phyloP scores from a whole-genome alignment of 2,113 vertebrate species.

The Catharus fuscescens region DNA sequence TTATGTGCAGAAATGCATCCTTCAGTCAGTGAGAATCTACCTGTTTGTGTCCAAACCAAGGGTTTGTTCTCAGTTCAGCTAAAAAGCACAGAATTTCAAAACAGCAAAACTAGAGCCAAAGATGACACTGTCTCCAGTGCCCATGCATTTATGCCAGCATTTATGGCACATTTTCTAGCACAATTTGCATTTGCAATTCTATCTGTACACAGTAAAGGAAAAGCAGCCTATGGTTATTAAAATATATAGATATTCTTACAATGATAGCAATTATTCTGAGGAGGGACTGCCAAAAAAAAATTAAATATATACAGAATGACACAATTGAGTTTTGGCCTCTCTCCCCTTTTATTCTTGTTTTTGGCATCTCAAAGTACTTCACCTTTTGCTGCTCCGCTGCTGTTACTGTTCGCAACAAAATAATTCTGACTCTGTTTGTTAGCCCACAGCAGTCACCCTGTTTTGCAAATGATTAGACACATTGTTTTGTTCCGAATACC shows the following conservation, averaged over 20 bases:
- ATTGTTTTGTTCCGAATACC: neutral
- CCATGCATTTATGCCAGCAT: neutral
- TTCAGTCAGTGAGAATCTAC: neutral
- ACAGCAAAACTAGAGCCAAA: neutral
- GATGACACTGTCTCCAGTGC: rapidly evolving
- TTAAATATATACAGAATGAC: neutral
- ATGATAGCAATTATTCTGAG: neutral
- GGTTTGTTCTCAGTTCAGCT: neutral
- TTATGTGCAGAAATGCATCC: neutral
- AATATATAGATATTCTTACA: neutral
- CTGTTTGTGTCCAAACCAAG: neutral
- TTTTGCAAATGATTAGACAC: neutral
- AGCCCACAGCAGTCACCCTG: neutral
- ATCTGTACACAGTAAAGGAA: neutral
- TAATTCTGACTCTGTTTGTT: neutral
- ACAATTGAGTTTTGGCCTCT: neutral
- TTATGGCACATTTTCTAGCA: neutral
- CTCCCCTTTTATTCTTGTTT: neutral
- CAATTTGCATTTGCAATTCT: neutral
- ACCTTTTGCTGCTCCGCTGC: neutral
- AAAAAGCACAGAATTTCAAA: neutral
- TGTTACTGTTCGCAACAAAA: neutral
- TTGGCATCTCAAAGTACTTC: neutral
- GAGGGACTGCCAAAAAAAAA: no score
- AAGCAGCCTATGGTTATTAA: neutral